These are phyloP conservation scores for Hirtodrosophila cameraria DNA, from an alignment of 2,888 invertebrate genomes.

Conservation along the genomic window DNA sequence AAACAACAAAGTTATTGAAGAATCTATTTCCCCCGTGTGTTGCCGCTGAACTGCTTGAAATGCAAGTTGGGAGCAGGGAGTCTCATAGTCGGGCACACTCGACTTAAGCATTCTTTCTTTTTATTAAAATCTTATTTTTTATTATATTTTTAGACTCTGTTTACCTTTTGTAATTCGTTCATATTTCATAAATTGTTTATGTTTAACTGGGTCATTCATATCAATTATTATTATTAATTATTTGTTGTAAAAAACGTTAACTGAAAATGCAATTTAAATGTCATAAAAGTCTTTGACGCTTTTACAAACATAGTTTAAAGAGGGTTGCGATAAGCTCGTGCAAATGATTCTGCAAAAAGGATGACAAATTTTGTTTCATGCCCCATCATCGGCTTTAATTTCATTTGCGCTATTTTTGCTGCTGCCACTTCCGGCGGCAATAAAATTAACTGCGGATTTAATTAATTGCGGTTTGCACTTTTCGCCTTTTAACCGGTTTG, in stretches of 20 bases:
- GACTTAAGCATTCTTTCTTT: too few relatives aligned
- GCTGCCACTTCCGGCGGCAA: conserved; percentile 64
- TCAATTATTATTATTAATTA: too few relatives aligned
- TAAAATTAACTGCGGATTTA: conserved; percentile 61
- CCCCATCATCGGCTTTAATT: conserved; percentile 46
- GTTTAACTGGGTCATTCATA: background rate
- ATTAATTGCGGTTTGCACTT: conserved; percentile 63
- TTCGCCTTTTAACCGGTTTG: conserved; percentile 47
- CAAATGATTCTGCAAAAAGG: conserved; percentile 7
- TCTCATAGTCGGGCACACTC: too few relatives aligned
- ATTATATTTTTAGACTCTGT: too few relatives aligned
- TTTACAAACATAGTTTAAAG: conserved; percentile 19
- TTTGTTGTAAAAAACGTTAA: background rate
- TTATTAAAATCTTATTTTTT: background rate
- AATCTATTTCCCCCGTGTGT: too few relatives aligned
- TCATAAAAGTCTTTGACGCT: background rate
- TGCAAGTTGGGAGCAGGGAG: too few relatives aligned
- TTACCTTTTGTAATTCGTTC: too few relatives aligned
- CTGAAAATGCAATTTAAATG: background rate
- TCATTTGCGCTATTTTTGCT: conserved; percentile 51
- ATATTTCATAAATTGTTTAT: too few relatives aligned
- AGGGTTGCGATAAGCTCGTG: conserved; percentile 6
- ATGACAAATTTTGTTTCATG: conserved; percentile 8
- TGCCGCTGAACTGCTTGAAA: too few relatives aligned
- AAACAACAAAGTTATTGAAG: too few relatives aligned